phyloP scores from a whole-genome alignment of 2,113 vertebrate species.

The Rostratula benghalensis region DNA sequence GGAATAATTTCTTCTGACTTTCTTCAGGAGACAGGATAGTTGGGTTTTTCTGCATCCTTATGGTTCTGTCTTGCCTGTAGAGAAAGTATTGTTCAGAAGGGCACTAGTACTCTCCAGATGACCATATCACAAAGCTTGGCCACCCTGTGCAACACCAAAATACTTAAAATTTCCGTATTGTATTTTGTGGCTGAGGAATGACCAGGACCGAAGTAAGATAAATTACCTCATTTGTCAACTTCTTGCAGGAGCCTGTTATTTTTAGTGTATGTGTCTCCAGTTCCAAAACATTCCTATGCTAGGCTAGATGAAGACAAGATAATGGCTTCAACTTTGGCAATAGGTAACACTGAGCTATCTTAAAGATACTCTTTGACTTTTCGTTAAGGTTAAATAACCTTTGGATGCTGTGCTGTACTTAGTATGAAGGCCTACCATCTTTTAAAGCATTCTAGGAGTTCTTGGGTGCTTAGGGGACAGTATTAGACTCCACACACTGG shows the following conservation, averaged over 20 bases:
- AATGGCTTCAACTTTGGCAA: conserved; percentile 25
- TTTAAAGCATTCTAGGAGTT: conserved; percentile 16
- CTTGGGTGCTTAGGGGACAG: background rate
- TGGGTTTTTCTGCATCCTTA: background rate
- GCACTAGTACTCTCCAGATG: background rate
- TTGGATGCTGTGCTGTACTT: background rate
- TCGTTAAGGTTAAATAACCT: background rate
- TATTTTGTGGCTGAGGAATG: background rate
- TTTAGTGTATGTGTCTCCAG: background rate
- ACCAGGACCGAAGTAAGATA: conserved; percentile 23
- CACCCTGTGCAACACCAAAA: background rate
- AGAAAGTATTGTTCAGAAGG: background rate
- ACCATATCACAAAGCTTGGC: background rate
- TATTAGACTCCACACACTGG: conserved; percentile 26
- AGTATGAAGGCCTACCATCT: conserved; percentile 6
- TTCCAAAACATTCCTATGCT: conserved; percentile 41
- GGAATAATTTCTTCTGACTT: background rate
- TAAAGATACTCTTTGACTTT: background rate
- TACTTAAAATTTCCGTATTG: background rate
- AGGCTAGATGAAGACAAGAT: background rate
- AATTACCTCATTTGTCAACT: conserved; percentile 38
- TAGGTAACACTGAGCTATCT: background rate
- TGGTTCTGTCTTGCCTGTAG: accelerated
- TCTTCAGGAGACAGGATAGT: background rate
- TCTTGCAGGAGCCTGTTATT: background rate